phyloP scores from a whole-genome alignment of 2,113 vertebrate genomes.

The Pseudorhombus dupliciocellatus region DNA sequence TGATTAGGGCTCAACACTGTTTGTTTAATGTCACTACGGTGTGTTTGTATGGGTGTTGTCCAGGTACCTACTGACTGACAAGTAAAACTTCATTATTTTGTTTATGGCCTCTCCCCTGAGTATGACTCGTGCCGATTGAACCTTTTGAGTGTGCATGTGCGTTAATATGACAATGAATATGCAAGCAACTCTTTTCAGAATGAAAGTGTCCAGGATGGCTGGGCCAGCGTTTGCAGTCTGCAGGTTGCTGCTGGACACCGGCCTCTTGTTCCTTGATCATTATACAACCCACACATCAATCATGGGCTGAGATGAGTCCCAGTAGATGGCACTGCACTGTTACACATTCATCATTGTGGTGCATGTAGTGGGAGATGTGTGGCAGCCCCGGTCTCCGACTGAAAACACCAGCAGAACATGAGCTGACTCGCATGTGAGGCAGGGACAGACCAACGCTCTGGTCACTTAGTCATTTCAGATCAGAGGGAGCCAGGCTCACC shows the following conservation, averaged over 20 bases:
- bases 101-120: background rate
- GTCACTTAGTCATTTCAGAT: too few relatives aligned
- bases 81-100: background rate
- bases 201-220: background rate
- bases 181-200: background rate
- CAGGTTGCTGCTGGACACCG: too few relatives aligned
- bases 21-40: too few relatives aligned
- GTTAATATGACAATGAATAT: background rate
- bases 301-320: conserved; percentile 19
- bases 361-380: background rate
- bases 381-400: background rate
- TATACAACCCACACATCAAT: conserved; percentile 10
- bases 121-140: background rate
- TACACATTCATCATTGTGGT: conserved; percentile 25
- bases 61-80: too few relatives aligned
- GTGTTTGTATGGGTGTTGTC: too few relatives aligned
- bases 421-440: too few relatives aligned
- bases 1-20: too few relatives aligned
- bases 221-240: background rate
- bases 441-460: too few relatives aligned
- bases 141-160: background rate
- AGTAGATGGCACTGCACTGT: conserved; percentile 58
- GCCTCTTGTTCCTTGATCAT: background rate
- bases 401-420: background rate
- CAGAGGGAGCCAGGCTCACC: too few relatives aligned